A percentile compares a stretch with the other conserved stretches of the same genome.
These are phyloP conservation scores for Belgica antarctica DNA, from an alignment of 2,888 invertebrate species.

Conservation along the genomic window DNA sequence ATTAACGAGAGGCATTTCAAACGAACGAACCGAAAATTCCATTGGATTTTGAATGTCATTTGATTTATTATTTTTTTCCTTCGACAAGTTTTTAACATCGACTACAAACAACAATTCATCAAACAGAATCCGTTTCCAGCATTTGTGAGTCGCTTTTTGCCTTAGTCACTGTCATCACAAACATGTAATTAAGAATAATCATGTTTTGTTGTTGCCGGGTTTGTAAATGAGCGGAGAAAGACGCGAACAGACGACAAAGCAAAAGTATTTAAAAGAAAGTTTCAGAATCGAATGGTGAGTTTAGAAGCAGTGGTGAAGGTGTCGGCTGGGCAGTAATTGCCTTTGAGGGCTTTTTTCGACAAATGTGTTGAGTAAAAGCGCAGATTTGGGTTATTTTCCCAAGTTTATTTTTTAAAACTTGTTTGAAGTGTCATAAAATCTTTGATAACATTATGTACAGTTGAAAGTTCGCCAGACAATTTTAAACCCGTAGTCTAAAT, in stretches of 20 bases:
- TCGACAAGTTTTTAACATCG: conserved; percentile 2
- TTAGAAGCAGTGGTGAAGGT: not conserved
- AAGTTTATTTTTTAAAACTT: too few species aligned
- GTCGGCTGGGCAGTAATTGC: too few species aligned
- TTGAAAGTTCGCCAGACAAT: too few species aligned
- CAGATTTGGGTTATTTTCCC: not conserved
- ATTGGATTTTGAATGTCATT: conserved; percentile 40
- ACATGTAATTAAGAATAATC: conserved; percentile 31
- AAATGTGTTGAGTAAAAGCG: too few species aligned
- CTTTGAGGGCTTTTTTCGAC: too few species aligned
- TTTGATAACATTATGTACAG: too few species aligned
- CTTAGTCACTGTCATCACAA: conserved; percentile 37
- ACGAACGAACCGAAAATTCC: conserved; percentile 17
- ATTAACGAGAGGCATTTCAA: not conserved
- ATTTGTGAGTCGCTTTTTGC: conserved; percentile 4
- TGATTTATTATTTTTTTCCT: conserved; percentile 43
- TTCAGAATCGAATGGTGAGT: too few species aligned
- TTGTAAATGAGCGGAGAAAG: not conserved
- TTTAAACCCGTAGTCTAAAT: too few species aligned
- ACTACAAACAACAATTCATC: conserved; percentile 30
- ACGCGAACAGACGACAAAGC: not conserved
- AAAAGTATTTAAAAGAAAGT: conserved; percentile 11
- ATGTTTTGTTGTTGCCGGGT: conserved; percentile 7
- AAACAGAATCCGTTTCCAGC: not conserved
- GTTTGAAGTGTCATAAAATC: too few species aligned